Percentiles rank a stretch among this genome's conserved stretches.
phyloP scores from a whole-genome alignment of 2,888 invertebrate species.

The Holacanthella duospinosa region DNA sequence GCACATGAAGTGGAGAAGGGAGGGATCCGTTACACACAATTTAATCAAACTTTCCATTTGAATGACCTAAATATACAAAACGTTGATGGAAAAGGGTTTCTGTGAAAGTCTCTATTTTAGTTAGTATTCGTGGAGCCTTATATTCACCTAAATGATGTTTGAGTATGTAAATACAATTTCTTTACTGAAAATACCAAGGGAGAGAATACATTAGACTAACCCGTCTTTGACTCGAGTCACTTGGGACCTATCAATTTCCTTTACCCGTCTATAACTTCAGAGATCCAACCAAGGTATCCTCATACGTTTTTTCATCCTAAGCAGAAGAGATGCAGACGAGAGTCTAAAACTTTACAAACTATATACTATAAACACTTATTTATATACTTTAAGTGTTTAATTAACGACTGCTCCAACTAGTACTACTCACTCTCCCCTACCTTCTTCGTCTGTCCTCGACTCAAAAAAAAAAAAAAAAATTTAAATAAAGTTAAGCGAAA shows the following conservation, averaged over 20 bases:
- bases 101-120: too few relatives aligned
- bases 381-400: not conserved
- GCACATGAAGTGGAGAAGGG: not conserved
- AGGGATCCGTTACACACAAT: not conserved
- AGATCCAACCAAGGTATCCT: not conserved
- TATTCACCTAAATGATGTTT: not conserved
- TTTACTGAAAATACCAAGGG: not conserved
- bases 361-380: not conserved
- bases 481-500: too few relatives aligned
- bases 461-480: too few relatives aligned
- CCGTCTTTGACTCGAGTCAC: not conserved
- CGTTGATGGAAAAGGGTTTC: too few relatives aligned
- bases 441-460: too few relatives aligned
- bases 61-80: not conserved
- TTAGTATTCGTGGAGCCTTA: too few relatives aligned
- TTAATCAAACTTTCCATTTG: not conserved
- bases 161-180: not conserved
- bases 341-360: not conserved
- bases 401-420: too few relatives aligned
- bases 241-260: not conserved
- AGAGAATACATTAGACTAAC: not conserved
- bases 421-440: too few relatives aligned
- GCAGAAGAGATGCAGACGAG: not conserved
- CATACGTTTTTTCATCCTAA: not conserved
- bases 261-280: not conserved